These are phyloP conservation scores for Odontomyia ornata DNA, from an alignment of 2,888 invertebrate species.

Conservation along the genomic window DNA sequence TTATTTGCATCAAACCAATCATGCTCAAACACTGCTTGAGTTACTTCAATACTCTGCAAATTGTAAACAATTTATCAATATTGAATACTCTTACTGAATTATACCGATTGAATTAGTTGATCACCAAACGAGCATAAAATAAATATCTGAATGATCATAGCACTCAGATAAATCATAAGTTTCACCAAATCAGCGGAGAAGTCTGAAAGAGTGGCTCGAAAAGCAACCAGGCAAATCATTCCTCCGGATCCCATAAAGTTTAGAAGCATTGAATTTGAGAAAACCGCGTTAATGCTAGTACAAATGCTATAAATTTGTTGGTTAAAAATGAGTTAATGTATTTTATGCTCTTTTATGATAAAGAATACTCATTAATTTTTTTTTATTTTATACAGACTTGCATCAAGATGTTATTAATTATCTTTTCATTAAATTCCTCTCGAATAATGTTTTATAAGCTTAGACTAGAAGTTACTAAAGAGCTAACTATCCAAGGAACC, in stretches of 20 bases:
- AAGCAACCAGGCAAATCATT: slow-evolving; percentile 29
- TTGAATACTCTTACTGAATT: background rate
- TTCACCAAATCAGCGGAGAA: slow-evolving; percentile 22
- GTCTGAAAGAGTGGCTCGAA: slow-evolving; percentile 9
- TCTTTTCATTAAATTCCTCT: too few species aligned
- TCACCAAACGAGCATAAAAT: slow-evolving; percentile 36
- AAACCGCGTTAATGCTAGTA: slow-evolving; percentile 3
- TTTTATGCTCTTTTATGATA: too few species aligned
- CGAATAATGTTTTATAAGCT: too few species aligned
- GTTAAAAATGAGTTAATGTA: too few species aligned
- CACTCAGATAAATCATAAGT: slow-evolving; percentile 1
- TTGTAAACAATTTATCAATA: background rate
- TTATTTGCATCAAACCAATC: slow-evolving; percentile 16
- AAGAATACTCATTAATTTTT: too few species aligned
- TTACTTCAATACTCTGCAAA: background rate
- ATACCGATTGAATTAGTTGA: slow-evolving; percentile 24
- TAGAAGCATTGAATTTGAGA: slow-evolving; percentile 10
- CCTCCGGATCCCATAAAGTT: slow-evolving; percentile 24
- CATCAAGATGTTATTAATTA: too few species aligned
- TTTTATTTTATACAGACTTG: too few species aligned
- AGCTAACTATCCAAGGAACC: too few species aligned
- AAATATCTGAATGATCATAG: slow-evolving; percentile 31
- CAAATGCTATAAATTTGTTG: slow-evolving; percentile 4
- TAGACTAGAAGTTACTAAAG: too few species aligned
- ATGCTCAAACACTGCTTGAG: slow-evolving; percentile 18